These are phyloP conservation scores for Lamprotornis superbus DNA, from an alignment of 2,113 vertebrate species.

Conservation along the genomic window DNA sequence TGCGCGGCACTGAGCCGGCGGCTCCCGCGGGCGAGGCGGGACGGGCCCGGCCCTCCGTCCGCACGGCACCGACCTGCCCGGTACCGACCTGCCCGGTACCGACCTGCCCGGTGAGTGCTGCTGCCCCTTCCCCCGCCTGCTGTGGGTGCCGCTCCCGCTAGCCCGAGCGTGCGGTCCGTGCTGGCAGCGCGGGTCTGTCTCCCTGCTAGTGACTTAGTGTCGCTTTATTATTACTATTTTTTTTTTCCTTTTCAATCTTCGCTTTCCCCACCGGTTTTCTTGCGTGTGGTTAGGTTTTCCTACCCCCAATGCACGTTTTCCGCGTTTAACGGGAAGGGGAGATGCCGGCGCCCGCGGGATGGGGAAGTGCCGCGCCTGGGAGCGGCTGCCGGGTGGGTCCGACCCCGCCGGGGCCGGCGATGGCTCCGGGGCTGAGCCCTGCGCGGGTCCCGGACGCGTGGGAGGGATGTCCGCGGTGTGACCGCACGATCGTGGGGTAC, in stretches of 20 bases:
- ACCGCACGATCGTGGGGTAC: too few species aligned
- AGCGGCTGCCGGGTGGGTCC: neutral
- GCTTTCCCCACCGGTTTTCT: neutral
- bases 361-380: neutral
- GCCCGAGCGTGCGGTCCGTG: neutral
- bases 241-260: neutral
- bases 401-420: neutral
- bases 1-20: slow-evolving; percentile 45
- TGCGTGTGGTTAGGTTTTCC: neutral
- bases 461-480: neutral
- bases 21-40: slow-evolving; percentile 29
- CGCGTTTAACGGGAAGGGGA: neutral
- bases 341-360: neutral
- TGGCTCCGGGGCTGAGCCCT: neutral
- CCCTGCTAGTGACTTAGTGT: neutral
- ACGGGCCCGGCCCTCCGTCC: neutral
- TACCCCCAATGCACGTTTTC: neutral
- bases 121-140: neutral
- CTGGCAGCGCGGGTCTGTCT: neutral
- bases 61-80: neutral
- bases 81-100: neutral
- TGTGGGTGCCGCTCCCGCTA: neutral
- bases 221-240: neutral
- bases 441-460: neutral
- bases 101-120: slow-evolving; percentile 64